A percentile compares a stretch with the other conserved stretches of the same genome.
These are phyloP conservation scores for Macrobrachium nipponense DNA, from an alignment of 1,140 invertebrate species.

Conservation along the genomic window DNA sequence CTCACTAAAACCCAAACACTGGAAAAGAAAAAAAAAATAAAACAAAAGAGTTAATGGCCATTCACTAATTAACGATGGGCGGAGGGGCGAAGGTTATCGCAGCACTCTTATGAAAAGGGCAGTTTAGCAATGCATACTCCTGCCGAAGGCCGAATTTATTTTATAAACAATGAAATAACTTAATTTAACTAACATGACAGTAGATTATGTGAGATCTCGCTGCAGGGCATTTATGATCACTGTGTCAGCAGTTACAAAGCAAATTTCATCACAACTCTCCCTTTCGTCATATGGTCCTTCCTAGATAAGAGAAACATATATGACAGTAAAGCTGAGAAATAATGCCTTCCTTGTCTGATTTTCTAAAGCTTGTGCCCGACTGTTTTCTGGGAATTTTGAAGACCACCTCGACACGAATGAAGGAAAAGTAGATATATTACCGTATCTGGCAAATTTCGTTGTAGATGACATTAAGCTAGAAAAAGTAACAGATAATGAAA, in stretches of 20 bases:
- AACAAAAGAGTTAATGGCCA: too few relatives aligned
- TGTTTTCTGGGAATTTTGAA: conserved; percentile 20
- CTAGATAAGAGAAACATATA: not conserved
- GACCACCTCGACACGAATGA: conserved; percentile 17
- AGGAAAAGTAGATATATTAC: conserved; percentile 10
- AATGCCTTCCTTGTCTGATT: conserved; percentile 25
- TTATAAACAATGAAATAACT: too few relatives aligned
- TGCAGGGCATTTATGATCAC: conserved; percentile 15
- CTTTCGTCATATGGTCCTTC: conserved; percentile 24
- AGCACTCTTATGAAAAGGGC: too few relatives aligned
- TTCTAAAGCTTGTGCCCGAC: not conserved
- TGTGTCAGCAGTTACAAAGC: conserved; percentile 19
- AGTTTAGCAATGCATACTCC: too few relatives aligned
- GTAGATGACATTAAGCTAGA: not conserved
- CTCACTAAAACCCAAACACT: too few relatives aligned
- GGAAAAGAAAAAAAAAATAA: too few relatives aligned
- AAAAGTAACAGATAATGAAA: not conserved
- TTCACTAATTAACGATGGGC: too few relatives aligned
- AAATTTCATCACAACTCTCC: not conserved
- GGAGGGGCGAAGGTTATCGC: too few relatives aligned
- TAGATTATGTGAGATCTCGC: not conserved
- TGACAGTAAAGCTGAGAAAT: not conserved
- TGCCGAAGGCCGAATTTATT: too few relatives aligned
- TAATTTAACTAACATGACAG: too few relatives aligned
- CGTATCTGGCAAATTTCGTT: not conserved